Conservation (phyloP, 2,888 invertebrate species). For the Onthophagus sagittarius region DNA sequence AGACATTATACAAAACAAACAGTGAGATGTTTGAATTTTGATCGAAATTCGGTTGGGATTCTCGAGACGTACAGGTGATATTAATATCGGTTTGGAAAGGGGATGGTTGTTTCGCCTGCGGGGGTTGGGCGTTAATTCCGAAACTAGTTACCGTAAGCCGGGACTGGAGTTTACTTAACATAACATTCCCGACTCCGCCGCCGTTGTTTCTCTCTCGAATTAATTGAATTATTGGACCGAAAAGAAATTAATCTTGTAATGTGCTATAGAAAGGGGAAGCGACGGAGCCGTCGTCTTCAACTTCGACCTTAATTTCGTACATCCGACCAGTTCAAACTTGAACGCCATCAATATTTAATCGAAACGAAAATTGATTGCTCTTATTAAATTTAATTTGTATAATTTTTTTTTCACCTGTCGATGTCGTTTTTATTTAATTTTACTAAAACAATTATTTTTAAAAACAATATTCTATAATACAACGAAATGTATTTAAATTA, state of each 20-base stretch:
- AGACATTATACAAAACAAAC: neutral
- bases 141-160: constrained; percentile 44
- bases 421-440: neutral
- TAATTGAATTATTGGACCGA: constrained; percentile 53
- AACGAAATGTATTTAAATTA: neutral
- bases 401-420: neutral
- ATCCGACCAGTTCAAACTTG: constrained; percentile 24
- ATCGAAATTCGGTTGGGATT: neutral
- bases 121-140: constrained; percentile 37
- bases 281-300: constrained; percentile 23
- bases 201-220: constrained; percentile 36
- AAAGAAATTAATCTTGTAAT: constrained; percentile 53
- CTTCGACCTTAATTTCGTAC: constrained; percentile 37
- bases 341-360: too few species aligned
- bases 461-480: too few species aligned
- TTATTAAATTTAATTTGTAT: neutral
- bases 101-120: neutral
- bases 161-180: constrained; percentile 46
- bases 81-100: neutral
- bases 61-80: constrained; percentile 4
- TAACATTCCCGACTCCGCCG: constrained; percentile 44
- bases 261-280: constrained; percentile 38
- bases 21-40: neutral
- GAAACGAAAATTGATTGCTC: too few species aligned
- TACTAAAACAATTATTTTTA: neutral